Conservation (phyloP, 2,888 invertebrate species). For the Rhaphigaster nebulosa region DNA sequence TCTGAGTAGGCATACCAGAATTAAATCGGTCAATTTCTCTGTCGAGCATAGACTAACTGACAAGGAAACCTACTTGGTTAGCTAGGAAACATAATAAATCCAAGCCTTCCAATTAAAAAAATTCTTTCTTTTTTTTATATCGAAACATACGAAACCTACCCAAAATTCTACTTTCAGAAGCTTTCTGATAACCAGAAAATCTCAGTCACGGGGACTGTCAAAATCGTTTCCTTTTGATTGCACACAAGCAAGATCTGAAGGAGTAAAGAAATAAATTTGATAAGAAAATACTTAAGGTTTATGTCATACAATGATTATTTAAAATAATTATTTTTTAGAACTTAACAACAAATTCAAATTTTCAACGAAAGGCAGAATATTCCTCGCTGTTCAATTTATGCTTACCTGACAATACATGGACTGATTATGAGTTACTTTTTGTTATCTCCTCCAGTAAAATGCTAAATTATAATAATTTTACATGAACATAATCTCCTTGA, state of each 20-base stretch:
- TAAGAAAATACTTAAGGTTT: too few relatives aligned
- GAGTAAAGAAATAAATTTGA: too few relatives aligned
- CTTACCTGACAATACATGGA: too few relatives aligned
- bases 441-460: too few relatives aligned
- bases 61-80: background rate
- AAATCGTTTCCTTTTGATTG: background rate
- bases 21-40: background rate
- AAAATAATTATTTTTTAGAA: too few relatives aligned
- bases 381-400: too few relatives aligned
- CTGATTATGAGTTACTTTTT: too few relatives aligned
- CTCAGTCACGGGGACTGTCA: background rate
- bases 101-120: background rate
- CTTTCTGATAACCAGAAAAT: background rate
- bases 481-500: too few relatives aligned
- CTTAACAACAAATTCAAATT: too few relatives aligned
- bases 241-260: background rate
- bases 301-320: too few relatives aligned
- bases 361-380: too few relatives aligned
- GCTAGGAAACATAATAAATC: background rate
- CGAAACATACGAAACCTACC: background rate
- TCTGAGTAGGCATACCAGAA: conserved; percentile 14
- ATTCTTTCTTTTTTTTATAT: background rate
- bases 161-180: background rate
- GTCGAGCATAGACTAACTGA: background rate
- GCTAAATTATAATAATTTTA: too few relatives aligned